phyloP scores from a whole-genome alignment of 1,140 invertebrate species.

The Bicyclus anynana region DNA sequence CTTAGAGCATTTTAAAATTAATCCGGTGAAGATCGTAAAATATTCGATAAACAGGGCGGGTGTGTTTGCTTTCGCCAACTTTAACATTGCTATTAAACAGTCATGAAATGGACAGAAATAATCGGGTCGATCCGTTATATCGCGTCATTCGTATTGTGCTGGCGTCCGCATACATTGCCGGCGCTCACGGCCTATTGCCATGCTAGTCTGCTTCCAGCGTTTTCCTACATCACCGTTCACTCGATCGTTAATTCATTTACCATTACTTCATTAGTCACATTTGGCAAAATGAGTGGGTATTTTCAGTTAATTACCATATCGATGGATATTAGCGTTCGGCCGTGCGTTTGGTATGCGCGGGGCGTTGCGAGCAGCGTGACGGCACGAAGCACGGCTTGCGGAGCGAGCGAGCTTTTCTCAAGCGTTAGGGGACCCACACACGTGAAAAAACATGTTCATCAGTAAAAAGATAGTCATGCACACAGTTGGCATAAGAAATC shows the following conservation, averaged over 20 bases:
- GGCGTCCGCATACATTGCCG: constrained; percentile 49
- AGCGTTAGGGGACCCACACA: no score
- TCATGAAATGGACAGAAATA: constrained; percentile 75
- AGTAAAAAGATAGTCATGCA: no score
- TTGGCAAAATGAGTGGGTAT: constrained; percentile 47
- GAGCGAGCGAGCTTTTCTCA: constrained; percentile 4
- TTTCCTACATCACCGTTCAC: constrained; percentile 55
- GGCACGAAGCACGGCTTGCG: constrained; percentile 26
- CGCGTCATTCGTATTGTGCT: constrained; percentile 66
- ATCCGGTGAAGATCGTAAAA: constrained; percentile 70
- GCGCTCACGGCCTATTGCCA: constrained; percentile 53
- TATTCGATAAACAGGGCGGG: constrained; percentile 73
- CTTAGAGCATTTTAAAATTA: constrained; percentile 70
- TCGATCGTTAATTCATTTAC: constrained; percentile 56
- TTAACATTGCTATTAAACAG: constrained; percentile 76
- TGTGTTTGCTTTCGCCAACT: constrained; percentile 71
- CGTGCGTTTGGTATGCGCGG: constrained; percentile 35
- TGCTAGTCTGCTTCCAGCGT: constrained; percentile 48
- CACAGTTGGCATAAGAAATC: no score
- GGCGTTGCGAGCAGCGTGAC: constrained; percentile 29
- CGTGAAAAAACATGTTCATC: no score
- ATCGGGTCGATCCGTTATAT: constrained; percentile 72
- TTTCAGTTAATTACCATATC: constrained; percentile 53
- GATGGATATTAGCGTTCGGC: constrained; percentile 28
- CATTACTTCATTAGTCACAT: constrained; percentile 50